Percentiles rank a stretch among this genome's conserved stretches.
Conservation (phyloP, 2,797 vertebrate genomes). For the Coracias cyanogaster region DNA sequence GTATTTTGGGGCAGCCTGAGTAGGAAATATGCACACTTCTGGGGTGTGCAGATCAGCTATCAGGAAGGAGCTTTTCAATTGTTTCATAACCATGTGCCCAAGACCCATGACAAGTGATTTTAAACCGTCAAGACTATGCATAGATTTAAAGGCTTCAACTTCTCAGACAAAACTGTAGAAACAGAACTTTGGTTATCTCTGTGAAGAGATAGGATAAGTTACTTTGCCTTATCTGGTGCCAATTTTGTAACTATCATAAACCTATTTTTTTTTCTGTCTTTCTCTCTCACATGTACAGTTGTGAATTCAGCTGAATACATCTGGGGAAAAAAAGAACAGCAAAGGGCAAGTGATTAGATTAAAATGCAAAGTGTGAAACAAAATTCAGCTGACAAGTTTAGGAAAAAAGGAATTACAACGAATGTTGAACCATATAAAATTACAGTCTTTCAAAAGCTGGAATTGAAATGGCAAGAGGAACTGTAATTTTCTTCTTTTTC, state of each 20-base stretch:
- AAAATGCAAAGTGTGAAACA: conserved; percentile 3
- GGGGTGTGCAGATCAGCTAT: background rate
- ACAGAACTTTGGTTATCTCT: background rate
- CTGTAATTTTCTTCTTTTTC: background rate
- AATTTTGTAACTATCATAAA: background rate
- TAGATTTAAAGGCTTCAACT: background rate
- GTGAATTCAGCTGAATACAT: background rate
- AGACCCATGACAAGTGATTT: background rate
- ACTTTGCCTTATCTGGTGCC: background rate
- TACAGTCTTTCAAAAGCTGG: background rate
- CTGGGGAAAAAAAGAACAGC: background rate
- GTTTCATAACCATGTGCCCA: background rate
- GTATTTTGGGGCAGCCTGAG: background rate
- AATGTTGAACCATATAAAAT: background rate
- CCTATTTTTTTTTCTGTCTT: background rate
- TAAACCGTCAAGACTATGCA: background rate
- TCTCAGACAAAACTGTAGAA: background rate
- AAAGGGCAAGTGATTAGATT: background rate
- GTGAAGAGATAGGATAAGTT: background rate
- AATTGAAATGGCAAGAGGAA: background rate
- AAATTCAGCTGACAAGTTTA: background rate
- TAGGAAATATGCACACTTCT: background rate
- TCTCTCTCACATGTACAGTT: background rate
- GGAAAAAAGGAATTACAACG: background rate
- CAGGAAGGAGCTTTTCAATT: background rate